Base-by-base conservation (phyloP, 2,113 vertebrate species). In the Nettapus auritus region DNA sequence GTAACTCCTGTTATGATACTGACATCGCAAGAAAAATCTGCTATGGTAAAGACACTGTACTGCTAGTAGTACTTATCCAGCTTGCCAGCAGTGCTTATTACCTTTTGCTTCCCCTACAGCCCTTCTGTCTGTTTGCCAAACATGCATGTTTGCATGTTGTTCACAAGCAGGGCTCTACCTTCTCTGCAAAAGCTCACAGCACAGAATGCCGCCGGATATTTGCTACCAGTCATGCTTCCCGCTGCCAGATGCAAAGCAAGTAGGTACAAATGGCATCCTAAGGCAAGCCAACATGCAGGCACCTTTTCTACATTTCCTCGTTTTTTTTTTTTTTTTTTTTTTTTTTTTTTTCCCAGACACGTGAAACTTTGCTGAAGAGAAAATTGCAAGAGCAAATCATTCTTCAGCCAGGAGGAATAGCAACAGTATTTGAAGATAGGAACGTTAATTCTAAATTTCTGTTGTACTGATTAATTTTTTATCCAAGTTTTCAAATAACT, bases 61-160 rank as follows among this genome's bases (percentile, higher is more conserved):
- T 28, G 7, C 16, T 22, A 4, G 19, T 33, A 63, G 12, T 44
- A 20, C 60, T 79, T 14, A 9, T 8, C 33, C 55, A 33, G 33
- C 15, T 46, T 48, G 13, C 2, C 0, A 36, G 17, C 40, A 28
- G 12, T 0, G 13, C 18, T 15, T 17, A 28, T 29, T 42, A 28
- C 11, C 42, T n/a, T 63, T 46, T 28, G 25, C 12, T 50, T 73
- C 53, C 59, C 52, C 34, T 9, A 5, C 66, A n/a, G 28, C 6
- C 7, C 50, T 13, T 3, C 3, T 7, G 11, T 3, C 36, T 8
- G 0, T 59, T 23, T 70, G 34, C 31, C n/a, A 62, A 73, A 21
- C 1, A 5, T 7, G 16, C 50, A 26, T 48, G 42, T 52, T 18
- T 16, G 52, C 7, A 2, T 3, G n/a, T 5, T 36, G 28, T 6